Base-by-base conservation (phyloP, 2,888 invertebrate genomes). In the Sphinx pinastri region DNA sequence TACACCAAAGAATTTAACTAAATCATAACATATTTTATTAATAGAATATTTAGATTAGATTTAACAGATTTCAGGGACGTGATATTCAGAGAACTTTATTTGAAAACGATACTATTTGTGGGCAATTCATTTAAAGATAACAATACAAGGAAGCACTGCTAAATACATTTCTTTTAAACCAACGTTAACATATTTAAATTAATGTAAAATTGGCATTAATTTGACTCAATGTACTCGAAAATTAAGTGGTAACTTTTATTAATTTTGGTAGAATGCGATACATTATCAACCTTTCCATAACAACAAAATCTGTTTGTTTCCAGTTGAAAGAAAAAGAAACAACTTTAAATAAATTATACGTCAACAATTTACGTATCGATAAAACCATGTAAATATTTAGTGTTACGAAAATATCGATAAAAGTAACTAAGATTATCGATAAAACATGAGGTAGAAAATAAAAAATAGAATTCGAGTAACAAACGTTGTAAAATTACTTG, bases 221-320 rank as follows among this genome's bases (percentile, higher is more conserved):
- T 72, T 70, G 52, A 69, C 70, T 51, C 14, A 67, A 69, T 68
- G 68, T 66, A 72, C 66, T 55, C 52, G 59, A 59, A 67, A 49
- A 58, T 57, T 59, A 68, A 70, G 63, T 74, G 75, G 75, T 75
- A 74, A 75, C 75, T 71, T 59, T 70, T 11, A 71, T 67, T 72
- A 67, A 67, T 67, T 66, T 68, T 49, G 74, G 57, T 49, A 47
- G 49, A 63, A 49, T 38, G 14, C 13, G 31, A 74, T 52, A 73
- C 76, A 76, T 76, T 73, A 76, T 74, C 72, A 77, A 79, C 75
- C 77, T 77, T 76, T 73, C 57, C 67, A 70, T 74, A 74, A 77
- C 72, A 77, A 76, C 52, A 70, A 73, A 71, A 47, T 13, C 63
- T 19, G 63, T 25, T 49, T 8, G 19, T 19, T 13, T 47, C 49